Conservation (phyloP, 2,113 vertebrate species). For the Sigmodon hispidus region DNA sequence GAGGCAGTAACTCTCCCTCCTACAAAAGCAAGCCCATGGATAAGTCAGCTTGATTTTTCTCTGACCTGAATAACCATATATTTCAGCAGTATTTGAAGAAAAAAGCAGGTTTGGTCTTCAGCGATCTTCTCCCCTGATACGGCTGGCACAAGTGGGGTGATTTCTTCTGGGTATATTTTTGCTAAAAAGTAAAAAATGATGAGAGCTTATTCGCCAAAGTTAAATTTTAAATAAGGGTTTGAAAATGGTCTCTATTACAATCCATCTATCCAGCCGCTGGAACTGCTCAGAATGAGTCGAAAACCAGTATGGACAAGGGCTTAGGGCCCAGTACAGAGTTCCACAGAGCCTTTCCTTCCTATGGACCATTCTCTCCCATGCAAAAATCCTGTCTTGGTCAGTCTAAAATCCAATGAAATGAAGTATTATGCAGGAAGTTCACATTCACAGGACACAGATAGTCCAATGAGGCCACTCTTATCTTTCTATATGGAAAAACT, state of each 20-base stretch:
- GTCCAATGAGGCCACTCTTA: background rate
- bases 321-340: background rate
- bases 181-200: conserved; percentile 84
- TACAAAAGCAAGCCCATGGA: background rate
- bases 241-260: conserved; percentile 1
- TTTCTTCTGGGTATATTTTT: conserved; percentile 96
- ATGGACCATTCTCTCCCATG: background rate
- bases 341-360: background rate
- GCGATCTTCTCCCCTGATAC: conserved; percentile 92
- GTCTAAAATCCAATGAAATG: background rate
- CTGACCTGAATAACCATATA: conserved; percentile 97
- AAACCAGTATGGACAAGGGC: background rate
- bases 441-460: background rate
- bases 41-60: background rate
- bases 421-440: background rate
- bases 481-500: background rate
- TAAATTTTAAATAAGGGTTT: conserved; percentile 46
- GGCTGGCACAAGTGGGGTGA: conserved; percentile 93
- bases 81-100: conserved; percentile 95
- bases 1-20: background rate
- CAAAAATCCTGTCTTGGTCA: conserved; percentile 11
- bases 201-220: conserved; percentile 25
- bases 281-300: background rate
- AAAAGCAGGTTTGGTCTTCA: conserved; percentile 96
- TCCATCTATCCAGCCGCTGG: background rate